A percentile compares a stretch with the other conserved stretches of the same genome.
Evolutionary conservation across 2,113 vertebrate species (phyloP).

Genomic region (Xyliphius kryptos): DNA sequence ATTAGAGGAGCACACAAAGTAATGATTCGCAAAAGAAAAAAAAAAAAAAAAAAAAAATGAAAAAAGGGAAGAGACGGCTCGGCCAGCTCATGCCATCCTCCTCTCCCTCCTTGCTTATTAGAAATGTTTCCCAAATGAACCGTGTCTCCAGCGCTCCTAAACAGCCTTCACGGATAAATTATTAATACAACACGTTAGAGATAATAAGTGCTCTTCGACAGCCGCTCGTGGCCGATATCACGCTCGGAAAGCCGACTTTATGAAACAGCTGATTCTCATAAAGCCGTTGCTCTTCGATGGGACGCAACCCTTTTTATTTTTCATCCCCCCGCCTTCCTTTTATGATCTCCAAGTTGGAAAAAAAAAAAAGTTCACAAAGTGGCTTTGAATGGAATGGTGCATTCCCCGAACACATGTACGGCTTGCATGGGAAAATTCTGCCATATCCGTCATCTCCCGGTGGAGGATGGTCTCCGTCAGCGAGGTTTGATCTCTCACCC

Average conservation of each 20-base stretch:
- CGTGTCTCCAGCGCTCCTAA: constrained; percentile 37
- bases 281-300: constrained; percentile 15
- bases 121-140: constrained; percentile 35
- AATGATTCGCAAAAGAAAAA: constrained; percentile 47
- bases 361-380: too few species aligned
- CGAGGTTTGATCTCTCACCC: constrained; percentile 61
- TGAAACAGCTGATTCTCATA: constrained; percentile 33
- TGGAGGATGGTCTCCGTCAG: constrained; percentile 52
- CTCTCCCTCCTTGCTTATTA: constrained; percentile 39
- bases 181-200: constrained; percentile 51
- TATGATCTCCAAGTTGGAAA: too few species aligned
- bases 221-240: constrained; percentile 17
- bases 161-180: constrained; percentile 48
- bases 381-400: constrained; percentile 8
- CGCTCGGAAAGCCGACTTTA: constrained; percentile 25
- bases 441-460: constrained; percentile 65
- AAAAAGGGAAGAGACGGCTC: constrained; percentile 7
- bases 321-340: not conserved
- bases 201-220: constrained; percentile 31
- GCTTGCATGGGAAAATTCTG: constrained; percentile 57
- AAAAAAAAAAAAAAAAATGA: constrained; percentile 11
- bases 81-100: constrained; percentile 42
- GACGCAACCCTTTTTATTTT: not conserved
- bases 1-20: constrained; percentile 52
- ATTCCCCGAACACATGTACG: constrained; percentile 12